These are phyloP conservation scores for Pyralis farinalis DNA, from an alignment of 2,888 invertebrate species.

Conservation along the genomic window DNA sequence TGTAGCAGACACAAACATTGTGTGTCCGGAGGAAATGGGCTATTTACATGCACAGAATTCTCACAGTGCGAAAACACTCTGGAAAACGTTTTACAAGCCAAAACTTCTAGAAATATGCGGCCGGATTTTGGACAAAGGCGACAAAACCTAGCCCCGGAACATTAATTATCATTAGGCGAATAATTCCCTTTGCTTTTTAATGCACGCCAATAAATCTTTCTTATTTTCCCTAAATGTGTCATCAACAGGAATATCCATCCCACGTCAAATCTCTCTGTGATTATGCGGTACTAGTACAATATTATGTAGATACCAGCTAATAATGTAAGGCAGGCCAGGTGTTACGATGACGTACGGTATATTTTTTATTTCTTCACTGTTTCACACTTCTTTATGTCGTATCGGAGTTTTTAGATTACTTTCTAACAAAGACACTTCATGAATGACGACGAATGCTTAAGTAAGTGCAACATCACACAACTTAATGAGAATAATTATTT, in stretches of 20 bases:
- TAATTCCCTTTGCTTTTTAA: neutral
- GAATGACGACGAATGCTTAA: no score
- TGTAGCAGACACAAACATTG: slow-evolving; percentile 5
- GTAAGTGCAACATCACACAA: no score
- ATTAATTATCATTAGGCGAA: neutral
- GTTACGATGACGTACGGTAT: no score
- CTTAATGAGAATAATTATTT: no score
- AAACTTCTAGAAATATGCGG: neutral
- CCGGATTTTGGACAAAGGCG: neutral
- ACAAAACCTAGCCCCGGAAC: neutral
- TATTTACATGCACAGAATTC: slow-evolving; percentile 5
- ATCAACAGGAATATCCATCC: neutral
- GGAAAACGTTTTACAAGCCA: slow-evolving; percentile 2
- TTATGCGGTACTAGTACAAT: neutral
- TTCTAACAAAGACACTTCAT: no score
- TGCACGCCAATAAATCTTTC: neutral
- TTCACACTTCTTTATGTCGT: no score
- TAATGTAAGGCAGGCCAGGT: no score
- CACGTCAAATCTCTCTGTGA: no score
- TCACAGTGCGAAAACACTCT: slow-evolving; percentile 3
- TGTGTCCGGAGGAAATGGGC: slow-evolving; percentile 2
- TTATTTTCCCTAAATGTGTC: neutral
- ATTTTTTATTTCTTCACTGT: no score
- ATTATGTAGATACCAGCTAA: no score
- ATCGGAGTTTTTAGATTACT: no score